Base-by-base conservation (phyloP, 2,797 vertebrate species). In the Molossus alvarezi region DNA sequence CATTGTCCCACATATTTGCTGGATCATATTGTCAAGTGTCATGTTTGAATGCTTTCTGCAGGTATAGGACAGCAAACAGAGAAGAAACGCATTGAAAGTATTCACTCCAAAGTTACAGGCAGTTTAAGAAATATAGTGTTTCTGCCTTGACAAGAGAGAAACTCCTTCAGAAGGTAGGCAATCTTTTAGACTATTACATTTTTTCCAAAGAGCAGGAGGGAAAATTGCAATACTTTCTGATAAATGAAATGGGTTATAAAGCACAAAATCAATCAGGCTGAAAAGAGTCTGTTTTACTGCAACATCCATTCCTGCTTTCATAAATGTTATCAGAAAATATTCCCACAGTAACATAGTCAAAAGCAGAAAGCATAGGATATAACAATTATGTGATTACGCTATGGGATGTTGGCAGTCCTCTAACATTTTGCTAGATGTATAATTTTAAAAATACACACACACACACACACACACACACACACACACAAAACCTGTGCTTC, bases 241-340 rank as follows among this genome's bases (percentile, higher is more conserved):
- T 97, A 97, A 87, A 93, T 87, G 85, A 94, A 97, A 97, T 55
- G 95, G 64, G 18, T 92, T 97, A 96, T 93, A 86, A 97, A 97
- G 75, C 41, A 97, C 73, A 48, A 94, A 76, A 96, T 83, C 93
- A 96, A 95, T 96, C 95, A 93, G 55, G 95, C 0, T 6, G 55
- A 86, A 72, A 96, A 95, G 51, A 91, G 73, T 88, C 72, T 17
- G 2, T 79, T 97, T 97, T 79, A 96, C 2, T 95, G 77, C 65
- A 27, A 85, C 11, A 90, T 81, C 45, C 25, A 79, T 86, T 86
- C 0, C 13, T 90, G 65, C 80, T 62, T 71, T 95, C 91, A 91
- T 6, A 37, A 69, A 96, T 88, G 86, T 90, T 93, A 85, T 79
- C 73, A 98, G 95, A 76, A 71, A 94, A 73, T 84, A 90, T 58